Evolutionary conservation across 2,113 vertebrate species (phyloP).

Genomic region (Australoheros scitulus): DNA sequence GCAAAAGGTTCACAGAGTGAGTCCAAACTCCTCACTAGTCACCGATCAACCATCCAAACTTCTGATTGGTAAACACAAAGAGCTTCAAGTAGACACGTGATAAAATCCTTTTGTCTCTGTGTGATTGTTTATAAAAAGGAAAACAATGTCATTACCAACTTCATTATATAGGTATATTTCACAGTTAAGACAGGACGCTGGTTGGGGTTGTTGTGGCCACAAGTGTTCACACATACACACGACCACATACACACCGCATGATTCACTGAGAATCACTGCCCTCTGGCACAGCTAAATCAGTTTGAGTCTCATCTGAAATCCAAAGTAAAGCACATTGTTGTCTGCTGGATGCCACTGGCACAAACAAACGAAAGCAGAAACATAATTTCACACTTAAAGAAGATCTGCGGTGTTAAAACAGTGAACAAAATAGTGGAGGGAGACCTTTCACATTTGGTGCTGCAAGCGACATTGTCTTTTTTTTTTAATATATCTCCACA

Average conservation of each 20-base stretch:
- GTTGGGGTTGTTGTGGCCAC: slow-evolving; percentile 66
- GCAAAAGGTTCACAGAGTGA: slow-evolving; percentile 14
- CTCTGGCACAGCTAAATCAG: slow-evolving; percentile 52
- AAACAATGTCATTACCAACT: slow-evolving; percentile 37
- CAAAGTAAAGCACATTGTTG: slow-evolving; percentile 61
- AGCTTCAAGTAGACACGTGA: slow-evolving; percentile 57
- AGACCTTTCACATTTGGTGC: slow-evolving; percentile 64
- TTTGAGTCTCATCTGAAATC: slow-evolving; percentile 55
- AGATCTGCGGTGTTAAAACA: slow-evolving; percentile 41
- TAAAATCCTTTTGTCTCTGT: slow-evolving; percentile 46
- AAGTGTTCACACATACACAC: slow-evolving; percentile 10
- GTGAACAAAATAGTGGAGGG: slow-evolving; percentile 52
- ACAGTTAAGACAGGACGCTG: slow-evolving; percentile 70
- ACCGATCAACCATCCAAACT: slow-evolving; percentile 37
- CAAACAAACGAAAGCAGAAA: slow-evolving; percentile 47
- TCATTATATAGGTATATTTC: slow-evolving; percentile 61
- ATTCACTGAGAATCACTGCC: slow-evolving; percentile 48
- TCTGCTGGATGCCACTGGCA: slow-evolving; percentile 66
- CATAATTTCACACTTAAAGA: slow-evolving; percentile 59
- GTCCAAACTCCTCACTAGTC: slow-evolving; percentile 30
- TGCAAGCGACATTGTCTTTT: slow-evolving; percentile 51
- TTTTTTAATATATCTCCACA: not conserved
- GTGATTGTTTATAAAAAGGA: slow-evolving; percentile 53
- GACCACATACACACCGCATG: slow-evolving; percentile 44
- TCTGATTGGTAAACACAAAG: slow-evolving; percentile 63